Evolutionary conservation across 2,797 vertebrate genomes (phyloP).

Genomic region (Hemitrygon akajei): DNA sequence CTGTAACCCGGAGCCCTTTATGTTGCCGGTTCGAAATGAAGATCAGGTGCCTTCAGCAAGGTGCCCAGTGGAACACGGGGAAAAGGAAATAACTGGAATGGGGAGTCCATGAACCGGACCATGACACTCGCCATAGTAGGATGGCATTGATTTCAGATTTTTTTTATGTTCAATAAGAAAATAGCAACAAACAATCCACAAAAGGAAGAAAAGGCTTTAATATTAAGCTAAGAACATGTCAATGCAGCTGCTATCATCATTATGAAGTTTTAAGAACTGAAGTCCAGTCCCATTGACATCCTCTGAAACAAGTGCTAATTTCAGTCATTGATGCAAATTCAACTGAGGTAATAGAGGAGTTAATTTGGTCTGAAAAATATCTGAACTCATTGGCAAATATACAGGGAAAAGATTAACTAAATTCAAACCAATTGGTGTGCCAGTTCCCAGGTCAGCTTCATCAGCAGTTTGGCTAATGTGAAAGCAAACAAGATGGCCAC

Average conservation of each 20-base stretch:
- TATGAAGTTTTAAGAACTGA: neutral
- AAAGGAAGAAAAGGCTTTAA: neutral
- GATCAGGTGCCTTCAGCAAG: no score
- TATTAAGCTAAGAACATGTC: neutral
- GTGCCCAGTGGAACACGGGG: no score
- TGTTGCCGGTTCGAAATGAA: no score
- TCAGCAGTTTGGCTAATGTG: neutral
- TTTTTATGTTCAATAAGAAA: neutral
- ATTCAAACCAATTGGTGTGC: neutral
- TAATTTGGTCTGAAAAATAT: neutral
- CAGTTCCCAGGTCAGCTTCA: constrained; percentile 2
- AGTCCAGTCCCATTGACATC: neutral
- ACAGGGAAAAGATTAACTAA: constrained; percentile 1
- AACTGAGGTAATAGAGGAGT: neutral
- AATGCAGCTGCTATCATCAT: neutral
- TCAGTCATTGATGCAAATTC: neutral
- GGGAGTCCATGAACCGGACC: no score
- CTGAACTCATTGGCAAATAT: neutral
- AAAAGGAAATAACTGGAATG: no score
- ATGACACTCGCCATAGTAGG: no score
- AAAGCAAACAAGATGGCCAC: constrained; percentile 11
- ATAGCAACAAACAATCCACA: neutral
- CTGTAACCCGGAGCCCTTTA: no score
- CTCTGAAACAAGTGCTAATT: neutral
- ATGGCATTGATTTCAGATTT: neutral